Percentiles rank a stretch among this genome's conserved stretches.
phyloP scores from a whole-genome alignment of 2,888 invertebrate genomes.

The Heliconius ismenius region DNA sequence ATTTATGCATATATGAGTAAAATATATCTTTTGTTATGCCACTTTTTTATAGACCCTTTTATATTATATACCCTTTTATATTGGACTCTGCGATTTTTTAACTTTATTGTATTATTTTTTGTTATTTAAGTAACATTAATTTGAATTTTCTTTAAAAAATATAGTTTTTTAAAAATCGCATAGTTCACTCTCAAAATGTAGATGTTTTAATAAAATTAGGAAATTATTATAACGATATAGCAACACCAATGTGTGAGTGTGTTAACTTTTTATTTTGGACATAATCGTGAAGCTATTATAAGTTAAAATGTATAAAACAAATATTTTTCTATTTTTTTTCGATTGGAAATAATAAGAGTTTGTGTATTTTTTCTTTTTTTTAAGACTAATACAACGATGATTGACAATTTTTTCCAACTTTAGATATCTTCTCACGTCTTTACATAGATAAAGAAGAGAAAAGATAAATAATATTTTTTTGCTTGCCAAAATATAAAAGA shows the following conservation, averaged over 20 bases:
- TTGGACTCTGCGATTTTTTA: conserved; percentile 9
- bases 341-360: background rate
- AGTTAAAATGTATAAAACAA: conserved; percentile 19
- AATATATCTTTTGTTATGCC: background rate
- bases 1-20: background rate
- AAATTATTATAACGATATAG: conserved; percentile 38
- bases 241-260: conserved; percentile 45
- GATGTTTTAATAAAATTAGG: conserved; percentile 39
- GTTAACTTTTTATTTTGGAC: conserved; percentile 23
- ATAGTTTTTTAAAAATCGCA: background rate
- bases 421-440: conserved; percentile 31
- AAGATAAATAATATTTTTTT: conserved; percentile 23
- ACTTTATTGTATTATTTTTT: background rate
- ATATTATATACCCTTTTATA: no score
- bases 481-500: conserved; percentile 26
- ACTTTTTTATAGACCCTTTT: background rate
- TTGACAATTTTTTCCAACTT: conserved; percentile 1
- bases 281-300: conserved; percentile 8
- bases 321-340: conserved; percentile 6
- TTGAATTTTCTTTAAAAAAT: no score
- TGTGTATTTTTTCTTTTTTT: conserved; percentile 8
- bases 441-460: conserved; percentile 33
- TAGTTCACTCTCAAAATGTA: conserved; percentile 22
- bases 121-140: background rate
- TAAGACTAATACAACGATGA: conserved; percentile 3